Percentiles rank a stretch among this genome's conserved stretches.
These are phyloP conservation scores for Muscicapa adusta DNA, from an alignment of 2,113 vertebrate genomes.

Conservation along the genomic window DNA sequence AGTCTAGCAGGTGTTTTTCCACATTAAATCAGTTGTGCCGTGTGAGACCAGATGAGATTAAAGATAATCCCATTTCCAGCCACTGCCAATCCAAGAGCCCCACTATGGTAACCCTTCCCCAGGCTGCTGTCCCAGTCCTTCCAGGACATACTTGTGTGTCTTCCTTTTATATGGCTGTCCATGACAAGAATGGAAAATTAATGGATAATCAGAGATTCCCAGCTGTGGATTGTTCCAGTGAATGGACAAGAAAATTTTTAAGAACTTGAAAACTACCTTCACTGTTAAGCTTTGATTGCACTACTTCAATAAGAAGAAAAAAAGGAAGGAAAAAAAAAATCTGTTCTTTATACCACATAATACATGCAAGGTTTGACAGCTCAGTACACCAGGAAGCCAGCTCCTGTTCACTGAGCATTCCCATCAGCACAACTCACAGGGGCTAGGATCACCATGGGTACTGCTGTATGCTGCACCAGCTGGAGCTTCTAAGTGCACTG, in stretches of 20 bases:
- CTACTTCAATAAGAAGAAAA: neutral
- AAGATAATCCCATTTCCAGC: neutral
- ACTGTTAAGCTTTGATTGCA: neutral
- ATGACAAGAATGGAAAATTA: neutral
- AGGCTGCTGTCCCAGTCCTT: neutral
- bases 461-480: neutral
- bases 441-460: neutral
- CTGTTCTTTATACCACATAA: neutral
- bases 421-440: neutral
- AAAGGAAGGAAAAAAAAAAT: accelerated
- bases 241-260: neutral
- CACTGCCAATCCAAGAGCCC: neutral
- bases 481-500: neutral
- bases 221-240: neutral
- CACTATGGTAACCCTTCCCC: neutral
- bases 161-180: neutral
- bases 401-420: neutral
- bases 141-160: neutral
- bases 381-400: neutral
- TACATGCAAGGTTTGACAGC: neutral
- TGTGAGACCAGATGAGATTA: neutral
- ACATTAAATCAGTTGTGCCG: neutral
- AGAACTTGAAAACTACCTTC: neutral
- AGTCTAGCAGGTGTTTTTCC: neutral
- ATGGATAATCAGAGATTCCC: neutral